Evolutionary conservation across 2,113 vertebrate genomes (phyloP).

Genomic region (Apodemus sylvaticus): DNA sequence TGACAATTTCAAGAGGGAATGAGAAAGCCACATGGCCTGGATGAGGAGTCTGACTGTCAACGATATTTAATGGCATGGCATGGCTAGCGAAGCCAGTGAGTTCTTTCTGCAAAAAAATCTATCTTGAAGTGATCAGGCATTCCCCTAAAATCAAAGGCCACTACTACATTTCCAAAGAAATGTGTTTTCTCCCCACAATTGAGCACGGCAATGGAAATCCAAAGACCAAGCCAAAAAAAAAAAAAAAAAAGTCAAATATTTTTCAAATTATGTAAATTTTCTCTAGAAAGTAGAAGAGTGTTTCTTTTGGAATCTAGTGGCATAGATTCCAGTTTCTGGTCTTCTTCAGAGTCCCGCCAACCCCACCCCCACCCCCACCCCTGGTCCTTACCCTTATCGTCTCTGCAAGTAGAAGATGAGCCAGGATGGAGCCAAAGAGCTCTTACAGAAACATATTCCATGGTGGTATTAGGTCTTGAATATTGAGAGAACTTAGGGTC

Average conservation of each 20-base stretch:
- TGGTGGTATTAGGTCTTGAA: too few relatives aligned
- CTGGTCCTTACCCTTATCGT: not conserved
- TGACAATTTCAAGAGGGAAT: constrained; percentile 75
- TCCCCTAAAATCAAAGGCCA: not conserved
- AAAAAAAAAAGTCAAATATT: not conserved
- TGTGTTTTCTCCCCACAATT: not conserved
- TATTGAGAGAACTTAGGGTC: not conserved
- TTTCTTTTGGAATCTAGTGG: not conserved
- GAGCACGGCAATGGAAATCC: not conserved
- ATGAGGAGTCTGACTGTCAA: constrained; percentile 20
- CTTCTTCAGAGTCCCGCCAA: not conserved
- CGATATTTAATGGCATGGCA: constrained; percentile 22
- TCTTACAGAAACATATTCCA: not conserved
- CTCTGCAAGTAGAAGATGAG: not conserved
- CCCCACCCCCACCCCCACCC: not conserved
- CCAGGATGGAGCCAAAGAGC: not conserved
- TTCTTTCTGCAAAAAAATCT: constrained; percentile 37
- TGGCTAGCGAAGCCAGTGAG: not conserved
- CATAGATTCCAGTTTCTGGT: not conserved
- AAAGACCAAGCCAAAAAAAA: constrained; percentile 1
- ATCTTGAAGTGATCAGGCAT: not conserved
- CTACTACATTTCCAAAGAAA: not conserved
- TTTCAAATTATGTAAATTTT: constrained; percentile 28
- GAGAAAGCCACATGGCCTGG: constrained; percentile 71
- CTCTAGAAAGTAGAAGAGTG: not conserved